Evolutionary conservation across 2,888 invertebrate genomes (phyloP).

Genomic region (Priapulus caudatus): DNA sequence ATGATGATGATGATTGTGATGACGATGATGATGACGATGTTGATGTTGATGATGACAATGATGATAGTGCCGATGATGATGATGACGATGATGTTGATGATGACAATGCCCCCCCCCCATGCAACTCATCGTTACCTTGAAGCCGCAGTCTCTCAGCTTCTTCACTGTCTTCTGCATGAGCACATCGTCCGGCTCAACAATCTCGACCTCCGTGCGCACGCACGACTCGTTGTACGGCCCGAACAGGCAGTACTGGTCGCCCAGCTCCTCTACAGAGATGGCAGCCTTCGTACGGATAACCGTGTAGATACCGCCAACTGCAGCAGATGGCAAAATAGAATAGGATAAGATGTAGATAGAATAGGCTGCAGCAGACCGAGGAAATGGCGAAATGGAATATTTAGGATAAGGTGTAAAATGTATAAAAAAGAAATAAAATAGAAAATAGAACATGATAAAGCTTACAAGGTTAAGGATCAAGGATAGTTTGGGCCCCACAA

Average conservation of each 20-base stretch:
- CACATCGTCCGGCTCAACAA: slow-evolving; percentile 64
- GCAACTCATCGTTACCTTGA: no score
- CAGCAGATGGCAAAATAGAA: slow-evolving; percentile 35
- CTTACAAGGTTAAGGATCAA: no score
- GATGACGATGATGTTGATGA: no score
- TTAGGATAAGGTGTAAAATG: slow-evolving; percentile 9
- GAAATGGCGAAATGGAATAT: slow-evolving; percentile 8
- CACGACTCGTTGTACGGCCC: slow-evolving; percentile 88
- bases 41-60: no score
- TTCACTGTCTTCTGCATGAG: slow-evolving; percentile 28
- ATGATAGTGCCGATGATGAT: no score
- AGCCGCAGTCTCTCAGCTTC: slow-evolving; percentile 58
- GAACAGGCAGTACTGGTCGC: slow-evolving; percentile 88
- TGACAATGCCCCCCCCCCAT: no score
- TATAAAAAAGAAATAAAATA: slow-evolving; percentile 7
- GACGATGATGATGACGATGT: no score
- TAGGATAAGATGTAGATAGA: no score
- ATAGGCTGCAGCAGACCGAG: background rate
- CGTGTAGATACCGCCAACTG: slow-evolving; percentile 98
- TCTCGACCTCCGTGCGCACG: slow-evolving; percentile 89
- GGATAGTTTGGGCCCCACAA: no score
- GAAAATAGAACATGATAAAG: slow-evolving; percentile 5
- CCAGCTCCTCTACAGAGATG: slow-evolving; percentile 91
- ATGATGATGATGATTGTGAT: no score
- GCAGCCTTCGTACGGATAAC: slow-evolving; percentile 95